phyloP scores from a whole-genome alignment of 2,888 invertebrate genomes.

The Pyralis farinalis region DNA sequence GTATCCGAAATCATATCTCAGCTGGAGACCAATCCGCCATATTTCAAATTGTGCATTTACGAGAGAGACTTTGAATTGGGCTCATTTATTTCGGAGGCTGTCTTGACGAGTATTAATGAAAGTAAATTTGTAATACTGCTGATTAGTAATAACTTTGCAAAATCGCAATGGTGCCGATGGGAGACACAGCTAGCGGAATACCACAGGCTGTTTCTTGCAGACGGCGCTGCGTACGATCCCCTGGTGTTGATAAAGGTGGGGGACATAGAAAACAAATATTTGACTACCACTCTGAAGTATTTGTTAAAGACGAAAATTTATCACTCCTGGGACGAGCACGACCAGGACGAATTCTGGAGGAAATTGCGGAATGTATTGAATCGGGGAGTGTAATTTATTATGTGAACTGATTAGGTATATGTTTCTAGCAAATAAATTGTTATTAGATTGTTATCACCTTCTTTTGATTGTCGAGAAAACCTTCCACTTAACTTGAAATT shows the following conservation, averaged over 20 bases:
- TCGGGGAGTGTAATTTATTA: conserved; percentile 25
- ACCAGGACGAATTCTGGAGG: conserved; percentile 61
- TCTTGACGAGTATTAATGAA: conserved; percentile 82
- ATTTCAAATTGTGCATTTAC: conserved; percentile 84
- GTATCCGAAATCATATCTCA: conserved; percentile 81
- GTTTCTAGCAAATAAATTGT: no score
- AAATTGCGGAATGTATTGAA: conserved; percentile 54
- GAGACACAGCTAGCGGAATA: conserved; percentile 86
- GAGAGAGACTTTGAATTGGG: conserved; percentile 86
- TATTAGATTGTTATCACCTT: no score
- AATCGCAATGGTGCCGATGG: conserved; percentile 87
- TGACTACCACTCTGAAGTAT: conserved; percentile 82
- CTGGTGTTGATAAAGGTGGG: conserved; percentile 83
- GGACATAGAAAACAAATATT: conserved; percentile 73
- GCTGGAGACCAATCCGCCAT: conserved; percentile 81
- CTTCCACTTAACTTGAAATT: no score
- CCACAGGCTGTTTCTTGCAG: conserved; percentile 81
- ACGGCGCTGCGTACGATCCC: conserved; percentile 78
- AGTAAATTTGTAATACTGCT: conserved; percentile 84
- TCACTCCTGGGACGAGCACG: conserved; percentile 80
- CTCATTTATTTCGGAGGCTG: conserved; percentile 83
- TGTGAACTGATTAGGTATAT: neutral
- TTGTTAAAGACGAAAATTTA: conserved; percentile 84
- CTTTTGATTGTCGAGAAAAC: no score
- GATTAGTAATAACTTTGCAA: conserved; percentile 84